Conservation (phyloP, 2,113 vertebrate species). For the Hydrochoerus hydrochaeris region DNA sequence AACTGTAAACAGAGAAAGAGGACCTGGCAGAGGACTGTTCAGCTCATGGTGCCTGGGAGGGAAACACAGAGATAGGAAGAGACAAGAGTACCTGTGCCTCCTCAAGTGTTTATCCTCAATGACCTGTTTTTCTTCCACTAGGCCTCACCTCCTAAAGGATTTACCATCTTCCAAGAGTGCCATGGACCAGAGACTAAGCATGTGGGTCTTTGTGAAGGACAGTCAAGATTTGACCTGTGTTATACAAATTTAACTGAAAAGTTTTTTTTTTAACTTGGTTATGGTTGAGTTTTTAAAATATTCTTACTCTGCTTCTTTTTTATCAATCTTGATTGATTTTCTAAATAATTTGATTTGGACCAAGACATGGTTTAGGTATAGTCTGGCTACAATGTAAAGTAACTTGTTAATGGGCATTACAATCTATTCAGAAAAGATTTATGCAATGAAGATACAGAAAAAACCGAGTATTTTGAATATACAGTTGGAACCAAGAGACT, state of each 20-base stretch:
- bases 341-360: not conserved
- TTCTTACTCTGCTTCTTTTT: not conserved
- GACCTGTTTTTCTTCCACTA: not conserved
- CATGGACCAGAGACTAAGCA: not conserved
- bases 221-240: not conserved
- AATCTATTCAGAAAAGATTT: not conserved
- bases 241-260: slow-evolving; percentile 11
- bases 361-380: not conserved
- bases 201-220: no score
- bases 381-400: slow-evolving; percentile 30
- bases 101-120: not conserved
- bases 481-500: not conserved
- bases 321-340: not conserved
- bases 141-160: not conserved
- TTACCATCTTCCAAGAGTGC: rapidly evolving
- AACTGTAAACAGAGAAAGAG: not conserved
- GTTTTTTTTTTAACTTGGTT: not conserved
- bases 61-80: not conserved
- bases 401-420: slow-evolving; percentile 12
- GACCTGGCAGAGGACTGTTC: no score
- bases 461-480: not conserved
- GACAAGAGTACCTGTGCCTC: rapidly evolving
- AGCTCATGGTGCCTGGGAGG: not conserved
- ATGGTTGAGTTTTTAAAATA: not conserved
- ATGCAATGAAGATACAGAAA: not conserved